Evolutionary conservation across 1,140 invertebrate genomes (phyloP).

Genomic region (Acromyrmex charruanus): DNA sequence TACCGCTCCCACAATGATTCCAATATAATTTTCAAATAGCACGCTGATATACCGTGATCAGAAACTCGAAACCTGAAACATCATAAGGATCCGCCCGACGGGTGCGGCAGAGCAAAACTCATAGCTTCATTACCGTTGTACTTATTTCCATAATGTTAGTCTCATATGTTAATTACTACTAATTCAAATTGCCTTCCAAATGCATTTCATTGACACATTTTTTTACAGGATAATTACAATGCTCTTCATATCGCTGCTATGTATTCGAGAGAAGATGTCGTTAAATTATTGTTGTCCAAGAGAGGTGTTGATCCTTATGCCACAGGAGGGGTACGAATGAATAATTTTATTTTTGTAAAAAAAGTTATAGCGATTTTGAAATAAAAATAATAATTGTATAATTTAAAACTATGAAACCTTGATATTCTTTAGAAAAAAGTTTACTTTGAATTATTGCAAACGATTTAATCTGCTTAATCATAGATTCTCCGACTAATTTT

Average conservation of each 20-base stretch:
- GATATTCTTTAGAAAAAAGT: background rate
- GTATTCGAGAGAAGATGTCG: constrained; percentile 97
- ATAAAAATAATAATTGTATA: background rate
- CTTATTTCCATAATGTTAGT: constrained; percentile 62
- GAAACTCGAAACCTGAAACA: constrained; percentile 61
- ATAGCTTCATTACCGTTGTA: constrained; percentile 65
- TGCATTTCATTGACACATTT: constrained; percentile 50
- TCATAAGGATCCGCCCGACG: constrained; percentile 58
- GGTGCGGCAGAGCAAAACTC: constrained; percentile 78
- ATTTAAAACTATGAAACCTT: background rate
- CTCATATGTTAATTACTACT: background rate
- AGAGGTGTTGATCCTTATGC: constrained; percentile 96
- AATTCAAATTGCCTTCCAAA: background rate
- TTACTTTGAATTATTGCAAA: background rate
- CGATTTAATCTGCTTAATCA: background rate
- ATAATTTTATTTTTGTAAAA: background rate
- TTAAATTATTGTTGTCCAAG: constrained; percentile 95
- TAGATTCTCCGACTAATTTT: background rate
- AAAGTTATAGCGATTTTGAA: background rate
- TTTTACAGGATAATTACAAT: constrained; percentile 96
- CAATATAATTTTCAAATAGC: constrained; percentile 84
- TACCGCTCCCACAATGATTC: constrained; percentile 76
- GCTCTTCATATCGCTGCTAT: constrained; percentile 97
- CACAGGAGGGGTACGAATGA: constrained; percentile 94
- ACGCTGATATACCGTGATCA: constrained; percentile 83